Evolutionary conservation across 2,797 vertebrate genomes (phyloP).

Genomic region (Gymnodraco acuticeps): DNA sequence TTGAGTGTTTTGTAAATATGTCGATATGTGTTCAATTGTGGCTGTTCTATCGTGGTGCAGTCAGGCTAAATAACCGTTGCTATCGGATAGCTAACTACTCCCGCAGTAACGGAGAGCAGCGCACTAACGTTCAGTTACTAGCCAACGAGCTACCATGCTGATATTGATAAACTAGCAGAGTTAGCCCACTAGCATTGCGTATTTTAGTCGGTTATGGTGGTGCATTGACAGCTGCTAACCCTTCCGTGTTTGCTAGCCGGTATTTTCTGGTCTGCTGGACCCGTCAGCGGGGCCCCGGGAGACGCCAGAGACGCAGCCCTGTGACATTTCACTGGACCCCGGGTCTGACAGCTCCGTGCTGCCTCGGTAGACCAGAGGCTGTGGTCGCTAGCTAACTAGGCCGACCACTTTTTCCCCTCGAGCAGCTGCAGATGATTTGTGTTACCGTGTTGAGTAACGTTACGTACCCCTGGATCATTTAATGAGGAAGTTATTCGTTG

Average conservation of each 20-base stretch:
- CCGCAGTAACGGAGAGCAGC: conserved; percentile 40
- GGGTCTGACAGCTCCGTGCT: conserved; percentile 70
- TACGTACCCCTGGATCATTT: conserved; percentile 53
- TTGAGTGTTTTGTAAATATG: neutral
- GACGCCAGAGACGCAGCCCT: conserved; percentile 60
- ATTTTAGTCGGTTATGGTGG: conserved; percentile 44
- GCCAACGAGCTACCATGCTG: conserved; percentile 58
- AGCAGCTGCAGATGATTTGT: conserved; percentile 79
- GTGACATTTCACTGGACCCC: conserved; percentile 75
- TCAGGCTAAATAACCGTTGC: conserved; percentile 43
- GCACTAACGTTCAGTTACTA: conserved; percentile 42
- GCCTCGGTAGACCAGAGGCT: conserved; percentile 58
- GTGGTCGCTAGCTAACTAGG: conserved; percentile 72
- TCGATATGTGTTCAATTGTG: conserved; percentile 4
- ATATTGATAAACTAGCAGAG: conserved; percentile 64
- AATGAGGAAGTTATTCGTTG: conserved; percentile 60
- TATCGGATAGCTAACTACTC: conserved; percentile 61
- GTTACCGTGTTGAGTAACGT: conserved; percentile 69
- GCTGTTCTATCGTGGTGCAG: conserved; percentile 45
- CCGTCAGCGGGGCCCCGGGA: conserved; percentile 57
- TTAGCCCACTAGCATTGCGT: conserved; percentile 58
- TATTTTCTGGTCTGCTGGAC: conserved; percentile 46
- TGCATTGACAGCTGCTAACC: conserved; percentile 42
- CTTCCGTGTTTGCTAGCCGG: conserved; percentile 48
- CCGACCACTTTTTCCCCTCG: conserved; percentile 53